Base-by-base conservation (phyloP, 2,113 vertebrate species). In the Trinectes maculatus region DNA sequence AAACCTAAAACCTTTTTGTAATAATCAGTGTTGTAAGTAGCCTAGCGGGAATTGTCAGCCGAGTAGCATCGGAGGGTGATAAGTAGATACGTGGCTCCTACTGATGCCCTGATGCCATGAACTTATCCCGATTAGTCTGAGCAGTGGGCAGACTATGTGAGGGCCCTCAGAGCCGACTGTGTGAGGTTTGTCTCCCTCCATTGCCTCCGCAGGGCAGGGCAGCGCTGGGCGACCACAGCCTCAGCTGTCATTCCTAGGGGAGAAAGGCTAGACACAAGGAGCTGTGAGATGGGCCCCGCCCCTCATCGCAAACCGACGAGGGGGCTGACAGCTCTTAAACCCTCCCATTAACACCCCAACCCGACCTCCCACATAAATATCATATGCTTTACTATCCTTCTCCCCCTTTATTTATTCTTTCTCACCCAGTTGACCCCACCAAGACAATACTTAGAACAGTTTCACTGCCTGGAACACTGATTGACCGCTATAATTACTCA, bases 181-280 rank as follows among this genome's bases (percentile, higher is more conserved):
- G 79, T 68, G 81, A 77, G 80, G 85, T 85, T 71, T 83, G 80
- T 89, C 85, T 71, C 82, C 84, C 86, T 89, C 83, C 80, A 79
- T 82, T 80, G 68, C 77, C 77, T 81, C 83, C 81, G 84, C 82
- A 61, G 75, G 77, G 79, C 74, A 71, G 79, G 80, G 81, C 13
- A 71, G 82, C 65, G 83, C 80, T 56, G 72, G 70, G 76, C 82
- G 79, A 83, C 83, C 85, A 82, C 79, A 86, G 80, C 86, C 87
- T 87, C 84, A 39, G 87, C 89, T 86, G 83, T 87, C 83, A 85
- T 74, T 89, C 90, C 91, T 92, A 85, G 62, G 88, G 83, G 83
- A 89, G 88, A 89, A 84, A 91, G 82, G 89, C 91, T 91, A 88
- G 80, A 91, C 86, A 91, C 82, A 92, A 89, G 91, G 89, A 91